Evolutionary conservation across 2,113 vertebrate genomes (phyloP), one percentile per base, ranked within the genome.

Genomic region (Notechis scutatus): DNA sequence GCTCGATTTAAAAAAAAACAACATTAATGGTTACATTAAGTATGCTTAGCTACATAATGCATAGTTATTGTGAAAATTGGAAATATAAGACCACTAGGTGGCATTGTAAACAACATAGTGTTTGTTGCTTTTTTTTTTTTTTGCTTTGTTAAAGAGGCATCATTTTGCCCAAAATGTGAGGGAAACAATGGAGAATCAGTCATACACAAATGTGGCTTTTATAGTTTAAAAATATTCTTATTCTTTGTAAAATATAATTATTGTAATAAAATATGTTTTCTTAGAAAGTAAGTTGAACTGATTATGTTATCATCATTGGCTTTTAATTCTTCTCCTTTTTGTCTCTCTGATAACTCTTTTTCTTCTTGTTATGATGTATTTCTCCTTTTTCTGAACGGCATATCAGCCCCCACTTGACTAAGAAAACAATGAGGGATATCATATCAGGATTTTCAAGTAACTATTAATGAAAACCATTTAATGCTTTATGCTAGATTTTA

Each of bases 51-150:
- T 88, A 85, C 26, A 56, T 90, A 69, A 81, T 92, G 5, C 87
- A 94, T 93, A 97, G 96, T 93, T 94, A 93, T 93, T 96, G 96
- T 95, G 94, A 96, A 96, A 96, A 97, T 52, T 12, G 88, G 42
- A 93, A 94, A 94, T 47, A 91, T 95, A 92, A 93, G 94, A 94
- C 96, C 94, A 24, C 96, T 97, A 97, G 96, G 88, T 96, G 96
- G 96, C 39, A 94, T 39, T 95, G 87, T 94, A 95, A 97, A 97
- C 95, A 96, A 87, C 39, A 57, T 15, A 57, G 87, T 69, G 47
- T 55, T 88, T 93, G 59, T 94, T 91, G 10, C 24, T 61, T 61
- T 61, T 61, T 90, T 81, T 74, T 93, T 85, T 90, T 81, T 74
- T 93, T 59, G 61, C 23, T 95, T 64, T 90, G 23, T 85, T 95